Evolutionary conservation across 2,113 vertebrate species (phyloP), one percentile per base, ranked within the genome.

Genomic region (Antechinus stuartii): DNA sequence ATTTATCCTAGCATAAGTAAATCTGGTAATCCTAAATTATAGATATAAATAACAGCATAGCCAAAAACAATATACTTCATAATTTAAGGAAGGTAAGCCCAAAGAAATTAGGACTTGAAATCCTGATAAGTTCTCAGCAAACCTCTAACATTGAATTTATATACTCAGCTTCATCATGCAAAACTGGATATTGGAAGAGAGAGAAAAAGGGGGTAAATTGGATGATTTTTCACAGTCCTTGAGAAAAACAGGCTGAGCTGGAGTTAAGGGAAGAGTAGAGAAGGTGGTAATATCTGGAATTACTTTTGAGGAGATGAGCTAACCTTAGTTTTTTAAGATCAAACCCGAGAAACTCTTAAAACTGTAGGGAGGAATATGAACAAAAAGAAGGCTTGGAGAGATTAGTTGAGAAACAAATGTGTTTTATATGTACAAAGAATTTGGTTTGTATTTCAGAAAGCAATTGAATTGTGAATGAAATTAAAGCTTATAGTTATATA

Each of bases 401-500:
- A 94, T 46, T 93, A 1, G 90, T 1, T 53, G 9, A 6, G 5
- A 5, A 56, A 91, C 57, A 53, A 24, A 90, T 53, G 90, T 54
- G 50, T 25, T 84, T 84, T 42, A 22, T 84, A 19, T 22, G n/a
- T 84, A 84, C 16, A 91, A 94, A 94, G 95, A 92, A 93, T 23
- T 95, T 92, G 55, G 22, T 61, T 93, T 35, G 2, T 24, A 95
- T 68, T 97, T 93, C 30, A 54, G 42, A 92, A 96, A 49, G 24
- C 91, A 93, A 24, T 12, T 57, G 94, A 94, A 26, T 93, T 95
- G 90, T 14, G 47, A 96, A 95, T 92, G 92, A 95, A 91, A 89
- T 4, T 14, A 92, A 94, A 0, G 24, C 1, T 46, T 76, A 56
- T 42, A 23, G n/a, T 42, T 42, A 84, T 42, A 84, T 42, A 42